Evolutionary conservation across 2,113 vertebrate genomes (phyloP).

Genomic region (Muscicapa adusta): DNA sequence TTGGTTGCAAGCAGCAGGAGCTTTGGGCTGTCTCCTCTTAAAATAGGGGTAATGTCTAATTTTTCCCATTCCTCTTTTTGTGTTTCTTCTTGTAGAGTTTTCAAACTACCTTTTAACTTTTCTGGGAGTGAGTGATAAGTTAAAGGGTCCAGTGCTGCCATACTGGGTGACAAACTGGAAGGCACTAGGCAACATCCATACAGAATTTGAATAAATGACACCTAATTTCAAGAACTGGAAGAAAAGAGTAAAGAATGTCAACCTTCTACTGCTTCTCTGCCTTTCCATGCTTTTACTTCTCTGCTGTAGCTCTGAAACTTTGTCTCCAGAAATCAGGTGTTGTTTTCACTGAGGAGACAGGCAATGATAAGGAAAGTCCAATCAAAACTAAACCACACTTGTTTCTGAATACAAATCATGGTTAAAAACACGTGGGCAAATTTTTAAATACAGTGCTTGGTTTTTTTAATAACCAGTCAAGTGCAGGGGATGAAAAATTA

Average conservation of each 20-base stretch:
- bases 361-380: background rate
- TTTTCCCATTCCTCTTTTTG: background rate
- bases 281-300: background rate
- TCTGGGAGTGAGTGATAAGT: background rate
- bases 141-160: background rate
- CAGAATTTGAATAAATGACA: background rate
- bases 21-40: background rate
- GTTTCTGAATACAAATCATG: background rate
- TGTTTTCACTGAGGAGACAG: background rate
- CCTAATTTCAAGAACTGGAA: background rate
- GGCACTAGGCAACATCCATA: background rate
- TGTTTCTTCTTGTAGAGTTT: background rate
- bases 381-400: background rate
- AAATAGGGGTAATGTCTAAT: background rate
- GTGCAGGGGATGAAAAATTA: background rate
- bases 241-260: background rate
- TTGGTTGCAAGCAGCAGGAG: background rate
- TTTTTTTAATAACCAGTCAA: background rate
- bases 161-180: background rate
- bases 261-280: background rate
- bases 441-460: background rate
- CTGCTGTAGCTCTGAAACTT: background rate
- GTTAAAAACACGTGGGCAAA: background rate
- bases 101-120: background rate
- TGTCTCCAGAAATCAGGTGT: background rate